These are phyloP conservation scores for Eupithecia centaureata DNA, from an alignment of 2,888 invertebrate genomes.

Conservation along the genomic window DNA sequence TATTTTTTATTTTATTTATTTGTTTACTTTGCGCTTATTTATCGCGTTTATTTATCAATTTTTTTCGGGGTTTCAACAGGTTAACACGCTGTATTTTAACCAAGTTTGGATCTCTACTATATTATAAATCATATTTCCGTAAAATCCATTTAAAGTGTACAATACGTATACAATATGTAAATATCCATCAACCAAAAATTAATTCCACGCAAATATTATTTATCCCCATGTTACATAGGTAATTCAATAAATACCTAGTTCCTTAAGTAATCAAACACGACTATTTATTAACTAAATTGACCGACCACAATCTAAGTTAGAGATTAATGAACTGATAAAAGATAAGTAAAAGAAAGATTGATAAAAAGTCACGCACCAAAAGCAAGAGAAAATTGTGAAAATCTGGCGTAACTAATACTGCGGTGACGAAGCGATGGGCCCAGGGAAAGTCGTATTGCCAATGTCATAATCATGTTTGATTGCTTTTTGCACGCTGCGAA, in stretches of 20 bases:
- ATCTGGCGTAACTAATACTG: conserved; percentile 68
- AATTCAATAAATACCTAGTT: too few relatives aligned
- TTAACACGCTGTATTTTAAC: too few relatives aligned
- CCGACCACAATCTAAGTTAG: neutral
- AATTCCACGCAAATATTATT: neutral
- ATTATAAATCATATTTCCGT: neutral
- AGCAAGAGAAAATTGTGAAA: conserved; percentile 70
- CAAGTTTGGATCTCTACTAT: neutral
- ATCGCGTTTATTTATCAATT: too few relatives aligned
- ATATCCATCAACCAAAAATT: neutral
- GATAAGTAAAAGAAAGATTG: conserved; percentile 29
- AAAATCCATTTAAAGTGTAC: neutral
- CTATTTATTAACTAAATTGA: conserved; percentile 9
- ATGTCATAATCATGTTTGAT: conserved; percentile 48
- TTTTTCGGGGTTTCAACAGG: too few relatives aligned
- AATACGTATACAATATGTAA: too few relatives aligned
- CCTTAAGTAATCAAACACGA: too few relatives aligned
- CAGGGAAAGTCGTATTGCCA: conserved; percentile 55
- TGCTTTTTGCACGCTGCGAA: conserved; percentile 45
- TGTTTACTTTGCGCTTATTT: too few relatives aligned
- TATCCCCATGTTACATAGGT: too few relatives aligned
- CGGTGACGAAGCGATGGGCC: conserved; percentile 51
- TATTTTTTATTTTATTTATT: neutral
- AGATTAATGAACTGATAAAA: conserved; percentile 49
- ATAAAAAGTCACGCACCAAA: conserved; percentile 64